Base-by-base conservation (phyloP, 2,888 invertebrate species). In the Plebejus anna region DNA sequence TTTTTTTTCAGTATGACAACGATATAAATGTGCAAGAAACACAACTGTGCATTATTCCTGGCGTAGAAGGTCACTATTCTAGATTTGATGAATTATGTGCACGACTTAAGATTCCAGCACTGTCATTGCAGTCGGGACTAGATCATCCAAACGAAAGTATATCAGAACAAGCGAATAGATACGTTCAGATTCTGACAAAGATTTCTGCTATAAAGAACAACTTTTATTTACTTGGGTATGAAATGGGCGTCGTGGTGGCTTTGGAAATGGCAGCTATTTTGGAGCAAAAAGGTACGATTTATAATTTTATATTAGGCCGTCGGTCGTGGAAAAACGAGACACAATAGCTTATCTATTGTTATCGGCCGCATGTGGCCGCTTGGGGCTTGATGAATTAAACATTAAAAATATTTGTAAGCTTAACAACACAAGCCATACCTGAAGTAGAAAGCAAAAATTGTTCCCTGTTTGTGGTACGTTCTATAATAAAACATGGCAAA, bases 191-290 rank as follows among this genome's bases (percentile, higher is more conserved):
- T 6, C 79, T 84, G 6, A 70, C 82, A 42, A 82, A 80, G 55
- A 83, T 81, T 70, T 75, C 79, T 0, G 76, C 77, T 6, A 13
- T 75, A 9, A 42, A 75, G 7, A 32, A 75, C 42, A 81, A 81
- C 13, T 90, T 88, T 78, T 88, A 86, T 77, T 78, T 90, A 16
- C 73, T 89, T 75, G 90, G 89, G 0, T 89, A 87, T 76, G 89
- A 89, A 78, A 84, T 82, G 73, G 90, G 90, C 0, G 84, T 86
- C 2, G 36, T 81, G 2, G 80, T 87, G 5, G 88, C 84, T 1
- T 75, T 90, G 16, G 89, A 90, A 79, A 83, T 88, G 70, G 89
- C 89, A 22, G 81, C 84, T 7, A 84, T 89, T 61, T 80, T 90
- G 3, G 90, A 90, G 80, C 82, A 83, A 2, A 79, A 83, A 57